These are phyloP conservation scores for Drosophila seguyi DNA, from an alignment of 1,140 invertebrate genomes.

Conservation along the genomic window DNA sequence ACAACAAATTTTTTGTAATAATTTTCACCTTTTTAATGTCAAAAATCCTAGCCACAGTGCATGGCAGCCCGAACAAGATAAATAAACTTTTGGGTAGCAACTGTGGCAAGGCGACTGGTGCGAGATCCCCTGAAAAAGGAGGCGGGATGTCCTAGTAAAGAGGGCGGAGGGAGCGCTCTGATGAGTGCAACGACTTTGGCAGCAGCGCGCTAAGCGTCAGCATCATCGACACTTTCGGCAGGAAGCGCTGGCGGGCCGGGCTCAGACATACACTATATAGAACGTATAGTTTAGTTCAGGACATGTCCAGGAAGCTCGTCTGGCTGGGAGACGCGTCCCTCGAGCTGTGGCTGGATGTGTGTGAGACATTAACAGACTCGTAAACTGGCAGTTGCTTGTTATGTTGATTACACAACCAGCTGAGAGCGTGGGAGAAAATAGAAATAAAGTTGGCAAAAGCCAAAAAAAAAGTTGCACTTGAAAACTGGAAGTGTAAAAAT, in stretches of 20 bases:
- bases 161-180: slow-evolving; percentile 29
- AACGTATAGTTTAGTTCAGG: slow-evolving; percentile 31
- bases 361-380: slow-evolving; percentile 78
- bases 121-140: neutral
- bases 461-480: slow-evolving; percentile 41
- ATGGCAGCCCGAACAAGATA: slow-evolving; percentile 50
- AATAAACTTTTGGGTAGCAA: slow-evolving; percentile 63
- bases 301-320: slow-evolving; percentile 76
- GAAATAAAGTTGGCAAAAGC: slow-evolving; percentile 53
- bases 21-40: neutral
- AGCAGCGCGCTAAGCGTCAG: slow-evolving; percentile 53
- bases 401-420: slow-evolving; percentile 76
- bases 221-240: slow-evolving; percentile 73
- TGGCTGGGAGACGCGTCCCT: slow-evolving; percentile 60
- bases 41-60: slow-evolving; percentile 19
- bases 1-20: neutral
- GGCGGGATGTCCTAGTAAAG: neutral
- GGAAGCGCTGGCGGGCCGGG: slow-evolving; percentile 67
- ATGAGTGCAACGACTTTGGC: slow-evolving; percentile 82
- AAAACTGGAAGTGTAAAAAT: slow-evolving; percentile 31
- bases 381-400: slow-evolving; percentile 81
- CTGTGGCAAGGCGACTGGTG: neutral
- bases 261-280: slow-evolving; percentile 56
- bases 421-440: slow-evolving; percentile 31
- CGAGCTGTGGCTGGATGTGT: slow-evolving; percentile 7